phyloP scores from a whole-genome alignment of 2,113 vertebrate species.

The Ptyas mucosa region DNA sequence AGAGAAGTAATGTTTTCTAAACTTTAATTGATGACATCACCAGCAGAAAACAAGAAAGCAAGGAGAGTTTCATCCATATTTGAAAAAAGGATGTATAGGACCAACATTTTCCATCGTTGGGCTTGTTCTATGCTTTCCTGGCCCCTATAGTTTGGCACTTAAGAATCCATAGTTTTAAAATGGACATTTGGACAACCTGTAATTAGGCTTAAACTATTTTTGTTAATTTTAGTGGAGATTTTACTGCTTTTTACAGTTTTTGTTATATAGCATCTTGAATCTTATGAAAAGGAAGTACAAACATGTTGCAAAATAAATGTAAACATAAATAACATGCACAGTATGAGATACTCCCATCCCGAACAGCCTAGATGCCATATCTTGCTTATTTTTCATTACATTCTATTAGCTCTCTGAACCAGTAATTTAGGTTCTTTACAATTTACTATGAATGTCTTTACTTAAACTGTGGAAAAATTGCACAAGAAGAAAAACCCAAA shows the following conservation, averaged over 20 bases:
- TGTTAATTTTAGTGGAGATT: background rate
- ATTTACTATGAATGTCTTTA: conserved; percentile 42
- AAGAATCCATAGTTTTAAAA: background rate
- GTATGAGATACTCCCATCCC: background rate
- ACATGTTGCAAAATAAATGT: background rate
- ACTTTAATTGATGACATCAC: background rate
- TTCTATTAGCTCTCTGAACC: conserved; percentile 30
- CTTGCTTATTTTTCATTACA: background rate
- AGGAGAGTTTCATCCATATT: background rate
- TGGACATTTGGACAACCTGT: background rate
- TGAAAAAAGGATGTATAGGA: background rate
- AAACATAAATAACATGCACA: background rate
- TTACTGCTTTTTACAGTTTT: background rate
- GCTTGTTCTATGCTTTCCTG: background rate
- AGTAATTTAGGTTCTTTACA: conserved; percentile 32
- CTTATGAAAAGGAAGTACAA: background rate
- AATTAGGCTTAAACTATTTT: background rate
- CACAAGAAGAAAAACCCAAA: conserved; percentile 31
- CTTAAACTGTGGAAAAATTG: conserved; percentile 50
- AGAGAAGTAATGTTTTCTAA: background rate
- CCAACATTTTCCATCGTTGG: background rate
- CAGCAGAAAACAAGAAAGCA: background rate
- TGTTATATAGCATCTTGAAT: background rate
- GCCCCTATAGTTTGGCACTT: background rate
- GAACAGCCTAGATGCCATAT: background rate